Percentiles rank a stretch among this genome's conserved stretches.
These are phyloP conservation scores for Phorcus lineatus DNA, from an alignment of 2,888 invertebrate genomes.

Conservation along the genomic window DNA sequence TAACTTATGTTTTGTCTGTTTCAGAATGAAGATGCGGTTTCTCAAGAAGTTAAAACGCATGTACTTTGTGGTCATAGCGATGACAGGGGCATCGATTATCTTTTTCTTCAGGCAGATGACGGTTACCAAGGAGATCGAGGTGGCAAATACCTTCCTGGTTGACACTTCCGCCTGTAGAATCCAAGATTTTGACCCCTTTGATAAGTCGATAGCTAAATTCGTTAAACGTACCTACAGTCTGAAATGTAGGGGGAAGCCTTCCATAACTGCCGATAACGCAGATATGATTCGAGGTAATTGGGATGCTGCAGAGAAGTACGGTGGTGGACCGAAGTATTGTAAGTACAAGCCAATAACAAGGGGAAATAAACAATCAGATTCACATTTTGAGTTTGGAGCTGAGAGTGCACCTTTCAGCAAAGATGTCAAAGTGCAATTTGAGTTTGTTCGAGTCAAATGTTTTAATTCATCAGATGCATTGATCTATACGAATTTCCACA, in stretches of 20 bases:
- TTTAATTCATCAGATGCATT: constrained; percentile 51
- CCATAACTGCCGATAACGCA: constrained; percentile 62
- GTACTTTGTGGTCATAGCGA: too few relatives aligned
- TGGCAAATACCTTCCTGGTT: constrained; percentile 54
- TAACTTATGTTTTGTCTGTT: too few relatives aligned
- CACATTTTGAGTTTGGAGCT: constrained; percentile 42
- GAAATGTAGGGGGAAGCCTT: constrained; percentile 47
- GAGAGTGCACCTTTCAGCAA: constrained; percentile 37
- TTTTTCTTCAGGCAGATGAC: too few relatives aligned
- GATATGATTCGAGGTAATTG: constrained; percentile 50
- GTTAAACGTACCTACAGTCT: constrained; percentile 47
- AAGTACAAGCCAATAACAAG: constrained; percentile 59
- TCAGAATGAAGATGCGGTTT: too few relatives aligned
- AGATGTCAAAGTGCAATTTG: constrained; percentile 47
- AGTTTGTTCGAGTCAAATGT: constrained; percentile 67
- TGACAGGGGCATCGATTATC: too few relatives aligned
- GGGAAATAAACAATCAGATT: constrained; percentile 40
- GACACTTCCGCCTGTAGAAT: constrained; percentile 68
- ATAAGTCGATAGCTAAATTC: constrained; percentile 49
- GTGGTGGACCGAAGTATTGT: constrained; percentile 60
- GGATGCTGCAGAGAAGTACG: constrained; percentile 43
- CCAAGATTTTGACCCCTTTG: constrained; percentile 68
- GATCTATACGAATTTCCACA: constrained; percentile 67
- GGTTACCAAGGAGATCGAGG: background rate
- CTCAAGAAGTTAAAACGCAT: too few relatives aligned